Evolutionary conservation across 1,140 invertebrate genomes (phyloP), one percentile per base, ranked within the genome.

Genomic region (Lasioglossum albipes): DNA sequence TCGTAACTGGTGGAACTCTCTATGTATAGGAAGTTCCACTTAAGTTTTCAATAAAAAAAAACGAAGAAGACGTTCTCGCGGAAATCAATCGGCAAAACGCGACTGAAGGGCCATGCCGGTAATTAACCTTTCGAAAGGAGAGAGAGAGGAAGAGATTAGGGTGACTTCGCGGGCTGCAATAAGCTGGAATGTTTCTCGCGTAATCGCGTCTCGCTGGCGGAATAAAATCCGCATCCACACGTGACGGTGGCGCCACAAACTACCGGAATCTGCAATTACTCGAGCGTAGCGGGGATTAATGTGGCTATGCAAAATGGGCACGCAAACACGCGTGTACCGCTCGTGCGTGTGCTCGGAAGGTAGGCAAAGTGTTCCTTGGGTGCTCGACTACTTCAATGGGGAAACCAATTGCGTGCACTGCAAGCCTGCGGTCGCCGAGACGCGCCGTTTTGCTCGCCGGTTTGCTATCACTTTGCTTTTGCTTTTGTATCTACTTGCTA

Each of bases 331-430:
- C 49, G 27, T 31, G 22, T 59, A 16, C 52, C 0, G 13, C 27
- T 22, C 68, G 27, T 49, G 16, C 49, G 52, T 7, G 6, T 57
- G 52, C 16, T 70, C 20, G 27, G 69, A n/a, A 18, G 31, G 18
- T 49, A 68, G 20, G 42, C 49, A 57, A 68, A 27, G 49, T 68
- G 79, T 80, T 69, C 54, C 70, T 75, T 62, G 79, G 59, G 36
- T 2, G 36, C 22, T 6, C 7, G 31, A n/a, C 27, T 36, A n/a
- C 61, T 62, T 52, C 42, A 52, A 22, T 52, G 42, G 20, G 7
- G 20, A 49, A 61, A 41, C 61, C 27, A 62, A 77, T 71, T 22
- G 49, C n/a, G 16, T 12, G 27, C 27, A 3, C 0, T 3, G 49
- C 5, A 57, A 59, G 20, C 20, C 36, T 4, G 18, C 7, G 41